phyloP scores from a whole-genome alignment of 1,140 invertebrate species.

The Megalonaias nervosa region DNA sequence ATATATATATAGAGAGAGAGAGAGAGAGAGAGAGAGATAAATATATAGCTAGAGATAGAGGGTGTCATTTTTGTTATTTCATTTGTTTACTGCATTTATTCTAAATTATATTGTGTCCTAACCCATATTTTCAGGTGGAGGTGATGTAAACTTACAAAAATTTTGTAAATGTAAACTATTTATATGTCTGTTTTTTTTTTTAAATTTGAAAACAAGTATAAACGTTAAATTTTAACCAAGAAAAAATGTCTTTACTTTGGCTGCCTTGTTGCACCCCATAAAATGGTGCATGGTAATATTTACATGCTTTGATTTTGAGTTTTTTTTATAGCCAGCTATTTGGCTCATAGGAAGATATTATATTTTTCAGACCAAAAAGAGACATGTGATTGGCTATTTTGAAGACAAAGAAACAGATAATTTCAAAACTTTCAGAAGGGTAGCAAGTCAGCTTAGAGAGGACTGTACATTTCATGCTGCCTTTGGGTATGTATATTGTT shows the following conservation, averaged over 20 bases:
- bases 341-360: background rate
- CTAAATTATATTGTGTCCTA: background rate
- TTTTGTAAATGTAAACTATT: too few relatives aligned
- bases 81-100: too few relatives aligned
- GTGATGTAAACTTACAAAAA: too few relatives aligned
- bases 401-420: slow-evolving; percentile 84
- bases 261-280: background rate
- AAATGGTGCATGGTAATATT: background rate
- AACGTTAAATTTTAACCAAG: too few relatives aligned
- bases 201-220: too few relatives aligned
- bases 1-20: too few relatives aligned
- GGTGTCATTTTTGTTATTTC: too few relatives aligned
- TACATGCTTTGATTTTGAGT: background rate
- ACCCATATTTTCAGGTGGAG: too few relatives aligned
- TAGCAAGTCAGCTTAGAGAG: slow-evolving; percentile 82
- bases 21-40: too few relatives aligned
- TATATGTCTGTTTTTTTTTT: too few relatives aligned
- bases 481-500: slow-evolving; percentile 83
- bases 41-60: too few relatives aligned
- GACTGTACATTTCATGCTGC: slow-evolving; percentile 96
- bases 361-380: slow-evolving; percentile 81
- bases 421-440: slow-evolving; percentile 68
- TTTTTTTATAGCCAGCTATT: too few relatives aligned
- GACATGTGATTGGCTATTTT: slow-evolving; percentile 95
- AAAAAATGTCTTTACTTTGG: background rate